Percentiles rank a stretch among this genome's conserved stretches.
Evolutionary conservation across 1,140 invertebrate species (phyloP).

Genomic region (Drosophila quadrilineata): DNA sequence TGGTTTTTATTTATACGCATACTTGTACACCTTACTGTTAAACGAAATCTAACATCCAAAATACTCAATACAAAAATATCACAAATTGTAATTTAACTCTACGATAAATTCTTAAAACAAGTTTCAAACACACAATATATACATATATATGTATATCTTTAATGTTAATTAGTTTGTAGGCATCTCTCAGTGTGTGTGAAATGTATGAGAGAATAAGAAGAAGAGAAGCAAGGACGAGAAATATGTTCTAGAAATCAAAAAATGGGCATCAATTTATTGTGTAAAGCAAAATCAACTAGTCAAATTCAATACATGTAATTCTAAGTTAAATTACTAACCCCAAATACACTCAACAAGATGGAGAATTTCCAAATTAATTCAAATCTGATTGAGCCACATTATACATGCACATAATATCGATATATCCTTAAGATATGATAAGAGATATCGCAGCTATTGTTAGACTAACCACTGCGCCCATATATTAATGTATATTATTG

Average conservation of each 20-base stretch:
- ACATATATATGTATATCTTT: conserved; percentile 46
- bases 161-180: conserved; percentile 77
- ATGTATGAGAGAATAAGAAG: conserved; percentile 15
- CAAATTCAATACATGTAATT: conserved; percentile 75
- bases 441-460: conserved; percentile 21
- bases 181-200: conserved; percentile 48
- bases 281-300: conserved; percentile 80
- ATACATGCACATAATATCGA: too few species aligned
- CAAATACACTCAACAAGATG: conserved; percentile 61
- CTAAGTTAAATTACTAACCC: conserved; percentile 72
- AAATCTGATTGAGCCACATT: conserved; percentile 16
- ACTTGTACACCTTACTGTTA: conserved; percentile 52
- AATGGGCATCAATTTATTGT: conserved; percentile 61
- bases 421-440: conserved; percentile 13
- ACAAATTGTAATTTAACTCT: conserved; percentile 65
- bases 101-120: conserved; percentile 44
- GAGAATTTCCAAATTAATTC: conserved; percentile 21
- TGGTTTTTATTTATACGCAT: conserved; percentile 58
- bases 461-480: conserved; percentile 22
- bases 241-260: conserved; percentile 26
- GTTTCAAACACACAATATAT: too few species aligned
- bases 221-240: conserved; percentile 2
- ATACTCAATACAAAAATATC: conserved; percentile 79
- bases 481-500: conserved; percentile 21
- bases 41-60: conserved; percentile 73